Conservation (phyloP, 2,888 invertebrate genomes). For the Sepiola atlantica region DNA sequence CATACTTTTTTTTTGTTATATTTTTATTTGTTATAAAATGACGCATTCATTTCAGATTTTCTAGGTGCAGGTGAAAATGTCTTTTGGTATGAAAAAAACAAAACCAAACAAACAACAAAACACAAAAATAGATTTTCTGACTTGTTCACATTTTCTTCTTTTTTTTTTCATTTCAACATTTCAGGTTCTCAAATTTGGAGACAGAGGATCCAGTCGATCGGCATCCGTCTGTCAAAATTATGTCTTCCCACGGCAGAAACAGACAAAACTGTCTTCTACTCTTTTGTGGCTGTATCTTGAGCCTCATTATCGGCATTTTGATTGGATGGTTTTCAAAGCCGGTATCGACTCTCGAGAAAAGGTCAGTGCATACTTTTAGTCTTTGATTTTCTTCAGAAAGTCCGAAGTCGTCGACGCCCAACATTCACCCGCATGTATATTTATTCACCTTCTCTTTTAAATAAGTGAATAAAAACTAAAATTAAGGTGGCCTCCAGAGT, state of each 20-base stretch:
- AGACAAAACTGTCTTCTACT: not conserved
- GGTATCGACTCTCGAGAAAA: not conserved
- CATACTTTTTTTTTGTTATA: no score
- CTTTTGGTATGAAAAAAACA: not conserved
- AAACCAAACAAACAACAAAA: no score
- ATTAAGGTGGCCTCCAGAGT: no score
- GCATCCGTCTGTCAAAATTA: conserved; percentile 37
- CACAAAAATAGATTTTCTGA: not conserved
- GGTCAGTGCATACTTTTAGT: not conserved
- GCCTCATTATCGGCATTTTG: not conserved
- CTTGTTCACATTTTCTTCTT: not conserved
- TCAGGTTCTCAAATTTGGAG: conserved; percentile 45
- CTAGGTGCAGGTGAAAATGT: not conserved
- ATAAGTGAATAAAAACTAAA: no score
- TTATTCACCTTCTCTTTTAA: no score
- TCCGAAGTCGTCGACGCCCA: no score
- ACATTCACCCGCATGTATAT: no score
- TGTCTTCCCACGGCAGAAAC: conserved; percentile 36
- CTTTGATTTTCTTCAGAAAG: no score
- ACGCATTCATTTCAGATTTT: not conserved
- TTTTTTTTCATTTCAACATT: not conserved
- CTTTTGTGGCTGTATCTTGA: not conserved
- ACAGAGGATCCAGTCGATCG: conserved; percentile 41
- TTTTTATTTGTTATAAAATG: no score
- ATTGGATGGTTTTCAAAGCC: conserved; percentile 40